Evolutionary conservation across 2,888 invertebrate genomes (phyloP).

Genomic region (Formica aserva): DNA sequence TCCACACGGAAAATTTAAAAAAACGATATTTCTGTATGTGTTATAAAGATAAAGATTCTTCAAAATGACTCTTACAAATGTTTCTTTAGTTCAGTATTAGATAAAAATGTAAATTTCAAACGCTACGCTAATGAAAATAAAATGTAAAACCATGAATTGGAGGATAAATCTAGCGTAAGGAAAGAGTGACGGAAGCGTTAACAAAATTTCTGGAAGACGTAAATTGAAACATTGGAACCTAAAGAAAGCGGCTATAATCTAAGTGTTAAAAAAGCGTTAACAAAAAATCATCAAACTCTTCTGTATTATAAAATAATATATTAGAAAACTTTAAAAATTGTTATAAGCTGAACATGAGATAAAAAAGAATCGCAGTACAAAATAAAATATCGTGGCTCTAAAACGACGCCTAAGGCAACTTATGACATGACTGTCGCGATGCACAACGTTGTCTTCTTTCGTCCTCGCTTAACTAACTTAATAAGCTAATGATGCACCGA

Average conservation of each 20-base stretch:
- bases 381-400: not conserved
- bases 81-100: not conserved
- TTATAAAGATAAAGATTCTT: not conserved
- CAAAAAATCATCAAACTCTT: not conserved
- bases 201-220: not conserved
- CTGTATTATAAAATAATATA: not conserved
- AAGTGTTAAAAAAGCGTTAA: not conserved
- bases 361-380: not conserved
- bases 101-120: constrained; percentile 7
- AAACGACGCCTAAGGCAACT: constrained; percentile 50
- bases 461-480: constrained; percentile 69
- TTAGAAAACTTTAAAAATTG: too few relatives aligned
- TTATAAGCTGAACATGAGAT: too few relatives aligned
- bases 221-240: not conserved
- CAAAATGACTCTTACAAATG: not conserved
- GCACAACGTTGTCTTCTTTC: constrained; percentile 63
- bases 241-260: not conserved
- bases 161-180: not conserved
- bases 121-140: not conserved
- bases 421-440: constrained; percentile 33
- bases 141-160: not conserved
- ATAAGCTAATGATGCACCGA: constrained; percentile 71
- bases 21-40: not conserved
- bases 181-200: not conserved
- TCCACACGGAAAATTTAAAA: not conserved